Evolutionary conservation across 2,888 invertebrate species (phyloP).

Genomic region (Epirrhoe alternata): DNA sequence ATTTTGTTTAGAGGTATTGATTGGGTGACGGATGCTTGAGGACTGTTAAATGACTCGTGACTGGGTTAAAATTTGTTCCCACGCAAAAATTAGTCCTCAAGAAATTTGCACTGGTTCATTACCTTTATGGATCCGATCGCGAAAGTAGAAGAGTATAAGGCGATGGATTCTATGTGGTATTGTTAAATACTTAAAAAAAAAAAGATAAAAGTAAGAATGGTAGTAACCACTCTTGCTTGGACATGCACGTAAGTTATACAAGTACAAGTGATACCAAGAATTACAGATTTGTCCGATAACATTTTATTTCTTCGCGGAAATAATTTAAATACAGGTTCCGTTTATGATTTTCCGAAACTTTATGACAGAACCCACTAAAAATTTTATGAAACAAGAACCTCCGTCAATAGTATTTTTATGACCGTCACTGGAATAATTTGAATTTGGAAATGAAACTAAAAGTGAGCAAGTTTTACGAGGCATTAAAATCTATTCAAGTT

Average conservation of each 20-base stretch:
- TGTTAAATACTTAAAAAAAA: too few relatives aligned
- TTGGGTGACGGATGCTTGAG: constrained; percentile 29
- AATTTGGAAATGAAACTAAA: constrained; percentile 41
- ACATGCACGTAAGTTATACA: background rate
- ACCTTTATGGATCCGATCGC: too few relatives aligned
- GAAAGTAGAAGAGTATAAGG: too few relatives aligned
- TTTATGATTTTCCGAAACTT: constrained; percentile 44
- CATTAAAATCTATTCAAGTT: constrained; percentile 35
- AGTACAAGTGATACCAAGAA: background rate
- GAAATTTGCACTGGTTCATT: background rate
- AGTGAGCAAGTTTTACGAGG: constrained; percentile 38
- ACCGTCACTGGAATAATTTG: constrained; percentile 32
- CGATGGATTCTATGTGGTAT: too few relatives aligned
- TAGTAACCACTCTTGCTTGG: background rate
- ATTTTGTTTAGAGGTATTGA: constrained; percentile 59
- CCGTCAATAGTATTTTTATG: constrained; percentile 35
- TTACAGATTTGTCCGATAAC: background rate
- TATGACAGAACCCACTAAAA: constrained; percentile 39
- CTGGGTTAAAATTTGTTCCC: background rate
- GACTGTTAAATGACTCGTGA: constrained; percentile 7
- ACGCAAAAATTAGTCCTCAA: background rate
- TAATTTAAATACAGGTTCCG: constrained; percentile 23
- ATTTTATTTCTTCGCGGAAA: constrained; percentile 20
- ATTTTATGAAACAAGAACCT: constrained; percentile 44
- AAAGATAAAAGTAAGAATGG: too few relatives aligned